These are phyloP conservation scores for Metellina segmentata DNA, from an alignment of 2,888 invertebrate genomes.

Conservation along the genomic window DNA sequence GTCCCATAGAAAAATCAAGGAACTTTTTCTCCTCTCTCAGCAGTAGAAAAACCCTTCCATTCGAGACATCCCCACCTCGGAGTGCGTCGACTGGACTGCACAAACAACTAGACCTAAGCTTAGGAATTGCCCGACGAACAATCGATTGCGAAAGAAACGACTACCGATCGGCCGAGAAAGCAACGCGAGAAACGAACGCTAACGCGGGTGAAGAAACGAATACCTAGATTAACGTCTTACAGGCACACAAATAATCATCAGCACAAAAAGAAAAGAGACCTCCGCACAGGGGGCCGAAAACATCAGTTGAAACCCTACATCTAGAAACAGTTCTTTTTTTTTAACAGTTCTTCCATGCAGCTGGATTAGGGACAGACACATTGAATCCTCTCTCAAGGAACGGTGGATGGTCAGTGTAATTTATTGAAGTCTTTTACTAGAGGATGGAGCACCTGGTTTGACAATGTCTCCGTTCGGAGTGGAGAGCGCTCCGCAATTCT, in stretches of 20 bases:
- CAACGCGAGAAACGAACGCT: not conserved
- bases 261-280: slow-evolving; percentile 18
- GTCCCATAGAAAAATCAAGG: not conserved
- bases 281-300: slow-evolving; percentile 15
- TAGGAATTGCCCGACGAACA: not conserved
- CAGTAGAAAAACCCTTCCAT: too few relatives aligned
- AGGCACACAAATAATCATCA: slow-evolving; percentile 52
- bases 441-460: slow-evolving; percentile 54
- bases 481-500: slow-evolving; percentile 70
- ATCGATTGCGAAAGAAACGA: not conserved
- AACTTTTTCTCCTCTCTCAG: not conserved
- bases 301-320: slow-evolving; percentile 56
- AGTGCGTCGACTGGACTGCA: not conserved
- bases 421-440: slow-evolving; percentile 66
- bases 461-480: slow-evolving; percentile 56
- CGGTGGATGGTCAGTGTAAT: slow-evolving; percentile 60
- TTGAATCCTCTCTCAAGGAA: slow-evolving; percentile 38
- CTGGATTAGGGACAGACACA: slow-evolving; percentile 32
- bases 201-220: slow-evolving; percentile 19
- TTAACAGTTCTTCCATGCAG: slow-evolving; percentile 50
- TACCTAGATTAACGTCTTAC: slow-evolving; percentile 50
- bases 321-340: slow-evolving; percentile 57
- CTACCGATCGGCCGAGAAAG: not conserved
- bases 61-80: too few relatives aligned
- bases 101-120: slow-evolving; percentile 12